A percentile compares a stretch with the other conserved stretches of the same genome.
phyloP scores from a whole-genome alignment of 92 coral and sea anemone genomes.

The Phenganax marumi region DNA sequence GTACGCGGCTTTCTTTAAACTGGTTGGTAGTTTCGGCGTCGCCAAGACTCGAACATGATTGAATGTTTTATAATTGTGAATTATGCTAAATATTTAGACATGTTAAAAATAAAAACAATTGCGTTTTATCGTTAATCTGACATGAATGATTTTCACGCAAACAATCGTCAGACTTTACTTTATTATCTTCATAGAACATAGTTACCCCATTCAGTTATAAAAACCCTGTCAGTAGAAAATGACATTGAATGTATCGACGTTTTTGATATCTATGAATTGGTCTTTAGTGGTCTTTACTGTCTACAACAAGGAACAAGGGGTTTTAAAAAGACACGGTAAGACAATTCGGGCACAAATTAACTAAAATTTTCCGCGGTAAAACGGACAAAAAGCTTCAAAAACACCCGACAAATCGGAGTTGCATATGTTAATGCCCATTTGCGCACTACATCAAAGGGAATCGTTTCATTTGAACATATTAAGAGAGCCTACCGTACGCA shows the following conservation, averaged over 20 bases:
- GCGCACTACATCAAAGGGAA: constrained; percentile 45
- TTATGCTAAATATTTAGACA: constrained; percentile 32
- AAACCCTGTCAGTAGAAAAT: no score
- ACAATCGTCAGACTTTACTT: neutral
- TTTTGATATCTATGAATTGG: no score
- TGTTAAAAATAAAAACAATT: constrained; percentile 40
- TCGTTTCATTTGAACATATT: constrained; percentile 42
- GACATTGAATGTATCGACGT: no score
- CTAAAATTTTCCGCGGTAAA: constrained; percentile 38
- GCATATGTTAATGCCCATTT: constrained; percentile 30
- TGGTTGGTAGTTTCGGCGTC: constrained; percentile 7
- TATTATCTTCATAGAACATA: no score
- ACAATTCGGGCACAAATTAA: constrained; percentile 20
- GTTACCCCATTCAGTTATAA: no score
- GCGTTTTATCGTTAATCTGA: constrained; percentile 28
- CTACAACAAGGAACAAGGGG: neutral
- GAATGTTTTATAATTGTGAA: constrained; percentile 29
- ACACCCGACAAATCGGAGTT: constrained; percentile 45
- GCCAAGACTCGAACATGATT: constrained; percentile 25
- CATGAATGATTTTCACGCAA: constrained; percentile 4
- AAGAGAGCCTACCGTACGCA: constrained; percentile 27
- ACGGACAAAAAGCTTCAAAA: constrained; percentile 31
- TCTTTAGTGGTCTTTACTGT: neutral
- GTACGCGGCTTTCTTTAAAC: neutral
- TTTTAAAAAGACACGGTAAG: constrained; percentile 9